Base-by-base conservation (phyloP, 2,888 invertebrate species). In the Nyleta sp. region DNA sequence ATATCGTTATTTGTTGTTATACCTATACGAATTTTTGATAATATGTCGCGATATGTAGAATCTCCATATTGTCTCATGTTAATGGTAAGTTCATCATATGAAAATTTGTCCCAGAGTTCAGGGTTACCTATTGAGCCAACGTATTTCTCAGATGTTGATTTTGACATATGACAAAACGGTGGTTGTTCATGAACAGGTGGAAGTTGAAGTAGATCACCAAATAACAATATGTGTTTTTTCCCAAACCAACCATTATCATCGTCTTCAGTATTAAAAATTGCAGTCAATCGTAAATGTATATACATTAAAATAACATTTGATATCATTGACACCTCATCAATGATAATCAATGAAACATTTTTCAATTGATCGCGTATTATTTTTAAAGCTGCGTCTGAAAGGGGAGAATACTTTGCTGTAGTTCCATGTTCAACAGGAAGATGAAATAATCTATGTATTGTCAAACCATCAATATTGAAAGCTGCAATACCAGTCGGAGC, bases 401-500 rank as follows among this genome's bases (percentile, higher is more conserved):
- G 74, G 15, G 75, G 57, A 44, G 65, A 81, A 81, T 86, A 88
- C 50, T 86, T 84, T 1, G 86, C 80, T 13, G 84, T 85, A 46
- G 76, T 28, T 8, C 84, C 83, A 70, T 87, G 84, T 70, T 88
- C 87, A 38, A 83, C 83, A 7, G 85, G 88, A 64, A 88, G 78
- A 57, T 87, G 87, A 46, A 87, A 80, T 24, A 85, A 64, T 60
- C 85, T 81, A 65, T 87, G 86, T 31, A 87, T 77, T 40, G 87
- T 88, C 50, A 88, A 80, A 50, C 87, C 87, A 60, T 86, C 81
- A n/a, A 89, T 82, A 78, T 88, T 88, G 64, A 86, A 88, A 35
- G 88, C 87, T 20, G 87, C 86, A 17, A 88, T 85, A 35, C 87
- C 88, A 28, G 87, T 88, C 11, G 85, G 87, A 3, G 85, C 87